Evolutionary conservation across 1,140 invertebrate genomes (phyloP).

Genomic region (Acromyrmex heyeri): DNA sequence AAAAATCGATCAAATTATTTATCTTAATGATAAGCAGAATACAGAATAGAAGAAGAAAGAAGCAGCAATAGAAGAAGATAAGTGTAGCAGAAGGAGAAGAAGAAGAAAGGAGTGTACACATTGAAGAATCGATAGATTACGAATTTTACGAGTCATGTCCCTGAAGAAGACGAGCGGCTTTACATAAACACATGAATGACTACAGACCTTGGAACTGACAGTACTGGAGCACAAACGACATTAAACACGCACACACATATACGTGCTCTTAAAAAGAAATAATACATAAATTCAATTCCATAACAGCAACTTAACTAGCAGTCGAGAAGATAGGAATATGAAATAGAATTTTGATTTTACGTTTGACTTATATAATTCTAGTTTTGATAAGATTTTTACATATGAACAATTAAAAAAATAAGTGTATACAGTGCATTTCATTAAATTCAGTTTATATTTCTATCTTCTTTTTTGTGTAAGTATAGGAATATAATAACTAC

Average conservation of each 20-base stretch:
- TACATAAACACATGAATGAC: slow-evolving; percentile 76
- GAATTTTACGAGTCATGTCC: slow-evolving; percentile 83
- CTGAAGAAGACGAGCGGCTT: slow-evolving; percentile 79
- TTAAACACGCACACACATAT: slow-evolving; percentile 38
- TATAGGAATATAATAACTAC: slow-evolving; percentile 7
- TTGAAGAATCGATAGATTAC: slow-evolving; percentile 65
- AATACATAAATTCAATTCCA: slow-evolving; percentile 24
- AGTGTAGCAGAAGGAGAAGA: slow-evolving; percentile 52
- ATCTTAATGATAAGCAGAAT: slow-evolving; percentile 27
- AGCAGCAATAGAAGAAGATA: slow-evolving; percentile 53
- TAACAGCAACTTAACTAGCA: slow-evolving; percentile 35
- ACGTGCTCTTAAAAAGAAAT: slow-evolving; percentile 44
- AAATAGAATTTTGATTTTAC: neutral
- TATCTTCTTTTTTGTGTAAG: slow-evolving; percentile 11
- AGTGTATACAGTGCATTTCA: neutral
- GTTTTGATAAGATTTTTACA: neutral
- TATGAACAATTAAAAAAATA: neutral
- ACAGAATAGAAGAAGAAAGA: slow-evolving; percentile 54
- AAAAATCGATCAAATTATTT: slow-evolving; percentile 14
- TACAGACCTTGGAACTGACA: slow-evolving; percentile 69
- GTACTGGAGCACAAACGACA: slow-evolving; percentile 47
- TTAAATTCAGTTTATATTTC: slow-evolving; percentile 12
- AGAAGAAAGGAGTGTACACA: slow-evolving; percentile 64
- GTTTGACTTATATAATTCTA: neutral
- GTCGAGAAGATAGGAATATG: slow-evolving; percentile 49